These are phyloP conservation scores for Tipula vernalis DNA, from an alignment of 2,888 invertebrate genomes.

Conservation along the genomic window DNA sequence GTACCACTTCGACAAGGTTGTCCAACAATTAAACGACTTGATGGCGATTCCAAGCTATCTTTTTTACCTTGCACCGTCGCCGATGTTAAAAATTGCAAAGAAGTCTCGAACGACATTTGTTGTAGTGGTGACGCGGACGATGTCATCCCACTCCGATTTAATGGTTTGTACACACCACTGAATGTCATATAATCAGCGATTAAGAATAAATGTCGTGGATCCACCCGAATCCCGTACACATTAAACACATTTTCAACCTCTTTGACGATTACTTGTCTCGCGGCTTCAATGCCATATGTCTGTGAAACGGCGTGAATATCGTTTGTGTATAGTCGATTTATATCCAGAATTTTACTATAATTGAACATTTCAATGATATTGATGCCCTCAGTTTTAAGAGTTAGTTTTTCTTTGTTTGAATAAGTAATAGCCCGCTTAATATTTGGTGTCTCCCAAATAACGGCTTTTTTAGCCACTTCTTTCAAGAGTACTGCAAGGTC, in stretches of 20 bases:
- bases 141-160: conserved; percentile 85
- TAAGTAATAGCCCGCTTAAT: conserved; percentile 79
- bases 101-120: conserved; percentile 97
- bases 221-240: conserved; percentile 92
- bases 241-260: conserved; percentile 95
- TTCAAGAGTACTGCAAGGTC: conserved; percentile 65
- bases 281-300: conserved; percentile 95
- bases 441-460: conserved; percentile 65
- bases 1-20: conserved; percentile 74
- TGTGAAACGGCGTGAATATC: conserved; percentile 84
- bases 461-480: conserved; percentile 53
- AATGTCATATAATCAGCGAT: conserved; percentile 98
- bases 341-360: conserved; percentile 60
- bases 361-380: conserved; percentile 82
- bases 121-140: conserved; percentile 87
- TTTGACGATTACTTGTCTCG: conserved; percentile 74
- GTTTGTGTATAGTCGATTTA: conserved; percentile 80
- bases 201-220: conserved; percentile 82
- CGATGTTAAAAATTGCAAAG: conserved; percentile 71
- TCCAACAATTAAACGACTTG: conserved; percentile 77
- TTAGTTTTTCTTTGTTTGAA: conserved; percentile 46
- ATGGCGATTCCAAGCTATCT: conserved; percentile 71
- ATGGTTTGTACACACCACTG: conserved; percentile 76
- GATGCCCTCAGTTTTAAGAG: conserved; percentile 89
- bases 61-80: conserved; percentile 38